Conservation (phyloP, 2,797 vertebrate genomes). For the Miichthys miiuy region DNA sequence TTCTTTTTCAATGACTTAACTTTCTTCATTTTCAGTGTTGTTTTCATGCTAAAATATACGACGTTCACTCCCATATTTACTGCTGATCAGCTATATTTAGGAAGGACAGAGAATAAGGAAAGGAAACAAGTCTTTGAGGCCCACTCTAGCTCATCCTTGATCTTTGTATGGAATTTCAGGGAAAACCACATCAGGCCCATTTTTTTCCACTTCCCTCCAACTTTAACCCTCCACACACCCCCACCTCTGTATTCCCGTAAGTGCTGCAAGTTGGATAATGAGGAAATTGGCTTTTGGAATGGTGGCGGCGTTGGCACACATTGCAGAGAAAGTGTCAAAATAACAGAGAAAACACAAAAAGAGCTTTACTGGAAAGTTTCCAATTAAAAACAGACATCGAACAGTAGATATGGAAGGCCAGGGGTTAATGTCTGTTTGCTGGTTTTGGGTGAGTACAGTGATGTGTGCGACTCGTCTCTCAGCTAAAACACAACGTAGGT, state of each 20-base stretch:
- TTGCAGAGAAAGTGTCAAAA: conserved; percentile 64
- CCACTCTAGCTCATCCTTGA: conserved; percentile 42
- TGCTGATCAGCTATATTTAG: conserved; percentile 27
- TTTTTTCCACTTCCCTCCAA: conserved; percentile 60
- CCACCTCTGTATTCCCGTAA: conserved; percentile 73
- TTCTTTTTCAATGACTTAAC: conserved; percentile 51
- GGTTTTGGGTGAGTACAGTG: conserved; percentile 41
- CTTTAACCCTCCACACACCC: conserved; percentile 60
- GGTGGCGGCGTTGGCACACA: conserved; percentile 38
- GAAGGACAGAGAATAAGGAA: conserved; percentile 35
- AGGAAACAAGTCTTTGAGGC: conserved; percentile 13
- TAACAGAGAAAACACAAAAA: conserved; percentile 52
- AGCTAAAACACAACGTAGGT: conserved; percentile 33
- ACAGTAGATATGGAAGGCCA: conserved; percentile 44
- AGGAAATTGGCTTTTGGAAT: conserved; percentile 67
- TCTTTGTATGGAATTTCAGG: conserved; percentile 53
- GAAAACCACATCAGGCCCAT: conserved; percentile 57
- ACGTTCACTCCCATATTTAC: conserved; percentile 10
- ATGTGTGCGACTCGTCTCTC: conserved; percentile 36
- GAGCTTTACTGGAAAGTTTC: conserved; percentile 48
- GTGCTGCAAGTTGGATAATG: conserved; percentile 62
- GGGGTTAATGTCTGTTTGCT: conserved; percentile 52
- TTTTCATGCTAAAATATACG: conserved; percentile 20
- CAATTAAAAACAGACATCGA: conserved; percentile 60
- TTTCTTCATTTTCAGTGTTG: conserved; percentile 35